phyloP scores from a whole-genome alignment of 2,797 vertebrate species.

The Coccyzus lansbergi region DNA sequence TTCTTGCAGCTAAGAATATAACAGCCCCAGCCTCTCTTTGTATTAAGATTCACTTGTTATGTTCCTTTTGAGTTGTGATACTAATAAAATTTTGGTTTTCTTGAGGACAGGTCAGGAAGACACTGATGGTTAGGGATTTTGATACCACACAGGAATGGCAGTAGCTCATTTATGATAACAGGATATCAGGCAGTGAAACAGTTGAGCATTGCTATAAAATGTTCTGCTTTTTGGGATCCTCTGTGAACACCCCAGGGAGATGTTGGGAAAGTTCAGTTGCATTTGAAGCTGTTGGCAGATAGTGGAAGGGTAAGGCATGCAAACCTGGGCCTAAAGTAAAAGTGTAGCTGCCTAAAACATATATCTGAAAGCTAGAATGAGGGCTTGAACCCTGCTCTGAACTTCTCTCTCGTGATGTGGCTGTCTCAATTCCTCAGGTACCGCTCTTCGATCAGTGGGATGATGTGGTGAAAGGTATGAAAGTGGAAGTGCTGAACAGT shows the following conservation, averaged over 20 bases:
- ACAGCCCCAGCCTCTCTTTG: not conserved
- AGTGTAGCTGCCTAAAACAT: not conserved
- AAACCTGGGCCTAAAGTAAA: not conserved
- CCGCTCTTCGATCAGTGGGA: constrained; percentile 92
- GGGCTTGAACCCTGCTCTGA: not conserved
- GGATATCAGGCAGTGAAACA: not conserved
- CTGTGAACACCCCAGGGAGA: not conserved
- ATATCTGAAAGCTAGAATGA: not conserved
- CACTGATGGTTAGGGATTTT: not conserved
- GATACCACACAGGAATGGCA: not conserved
- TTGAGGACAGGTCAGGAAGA: not conserved
- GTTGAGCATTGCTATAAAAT: not conserved
- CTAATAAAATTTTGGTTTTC: not conserved
- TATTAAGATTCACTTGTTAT: not conserved
- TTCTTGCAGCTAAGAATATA: not conserved
- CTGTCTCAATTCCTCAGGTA: constrained; percentile 75
- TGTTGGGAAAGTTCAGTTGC: not conserved
- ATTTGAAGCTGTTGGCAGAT: not conserved
- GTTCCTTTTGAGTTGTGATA: not conserved
- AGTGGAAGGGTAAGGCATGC: not conserved
- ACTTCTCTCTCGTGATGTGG: not conserved
- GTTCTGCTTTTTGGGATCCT: not conserved
- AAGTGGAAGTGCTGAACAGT: constrained; percentile 92
- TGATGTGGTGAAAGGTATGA: constrained; percentile 88
- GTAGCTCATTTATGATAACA: not conserved